Evolutionary conservation across 1,140 invertebrate genomes (phyloP).

Genomic region (Grapholita molesta): DNA sequence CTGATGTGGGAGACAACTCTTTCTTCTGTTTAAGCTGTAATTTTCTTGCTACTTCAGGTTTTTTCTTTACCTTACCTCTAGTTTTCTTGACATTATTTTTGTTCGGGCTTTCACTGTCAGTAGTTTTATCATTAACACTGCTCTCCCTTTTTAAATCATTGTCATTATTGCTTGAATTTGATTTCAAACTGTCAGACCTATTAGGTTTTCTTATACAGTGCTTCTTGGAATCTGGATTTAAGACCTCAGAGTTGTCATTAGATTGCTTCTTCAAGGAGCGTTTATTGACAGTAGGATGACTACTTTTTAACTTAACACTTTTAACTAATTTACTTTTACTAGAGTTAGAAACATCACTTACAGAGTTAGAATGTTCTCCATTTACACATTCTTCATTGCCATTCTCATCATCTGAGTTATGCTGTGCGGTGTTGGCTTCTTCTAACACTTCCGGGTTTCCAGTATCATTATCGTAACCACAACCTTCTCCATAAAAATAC

Average conservation of each 20-base stretch:
- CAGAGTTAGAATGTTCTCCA: constrained; percentile 54
- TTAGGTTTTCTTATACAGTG: constrained; percentile 58
- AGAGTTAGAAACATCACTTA: constrained; percentile 46
- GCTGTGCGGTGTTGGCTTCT: constrained; percentile 43
- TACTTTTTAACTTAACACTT: constrained; percentile 58
- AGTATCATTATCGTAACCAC: constrained; percentile 84
- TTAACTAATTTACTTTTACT: constrained; percentile 57
- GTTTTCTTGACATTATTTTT: constrained; percentile 57
- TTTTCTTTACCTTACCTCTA: constrained; percentile 58
- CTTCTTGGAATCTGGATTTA: constrained; percentile 62
- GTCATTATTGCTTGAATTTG: constrained; percentile 70
- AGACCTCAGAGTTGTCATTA: constrained; percentile 52
- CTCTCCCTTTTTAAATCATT: constrained; percentile 51
- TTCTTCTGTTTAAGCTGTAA: constrained; percentile 50
- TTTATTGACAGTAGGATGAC: constrained; percentile 50
- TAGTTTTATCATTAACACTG: constrained; percentile 61
- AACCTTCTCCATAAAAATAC: constrained; percentile 85
- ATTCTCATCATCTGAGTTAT: constrained; percentile 55
- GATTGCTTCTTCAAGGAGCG: constrained; percentile 59
- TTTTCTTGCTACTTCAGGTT: constrained; percentile 43
- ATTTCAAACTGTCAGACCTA: constrained; percentile 63
- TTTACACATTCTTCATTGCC: constrained; percentile 63
- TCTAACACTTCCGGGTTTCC: constrained; percentile 81
- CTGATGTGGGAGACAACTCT: constrained; percentile 43
- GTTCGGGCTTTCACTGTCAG: constrained; percentile 51